These are phyloP conservation scores for Parus major DNA, from an alignment of 2,113 vertebrate species.

Conservation along the genomic window DNA sequence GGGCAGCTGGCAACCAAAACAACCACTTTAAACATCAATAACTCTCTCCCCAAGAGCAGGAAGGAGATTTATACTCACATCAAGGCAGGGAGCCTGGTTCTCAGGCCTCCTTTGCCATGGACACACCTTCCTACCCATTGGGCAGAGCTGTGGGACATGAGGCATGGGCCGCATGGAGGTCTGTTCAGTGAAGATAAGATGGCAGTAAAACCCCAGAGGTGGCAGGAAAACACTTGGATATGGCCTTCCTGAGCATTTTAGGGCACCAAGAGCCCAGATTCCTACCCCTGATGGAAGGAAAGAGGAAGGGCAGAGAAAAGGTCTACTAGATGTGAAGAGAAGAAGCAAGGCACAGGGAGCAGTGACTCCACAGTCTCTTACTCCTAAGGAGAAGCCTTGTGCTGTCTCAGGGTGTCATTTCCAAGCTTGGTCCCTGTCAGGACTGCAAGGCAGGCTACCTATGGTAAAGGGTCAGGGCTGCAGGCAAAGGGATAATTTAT, in stretches of 20 bases:
- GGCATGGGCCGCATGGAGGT: rapidly evolving
- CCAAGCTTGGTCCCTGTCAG: not conserved
- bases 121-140: rapidly evolving
- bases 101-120: not conserved
- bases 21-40: not conserved
- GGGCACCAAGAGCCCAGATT: not conserved
- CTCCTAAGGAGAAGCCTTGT: not conserved
- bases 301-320: not conserved
- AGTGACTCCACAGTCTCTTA: not conserved
- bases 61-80: not conserved
- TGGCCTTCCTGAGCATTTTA: not conserved
- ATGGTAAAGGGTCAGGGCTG: not conserved
- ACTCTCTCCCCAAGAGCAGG: not conserved
- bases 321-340: not conserved
- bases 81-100: not conserved
- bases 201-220: not conserved
- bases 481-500: not conserved
- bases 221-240: not conserved
- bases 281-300: not conserved
- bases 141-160: not conserved
- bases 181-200: not conserved
- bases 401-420: not conserved
- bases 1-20: not conserved
- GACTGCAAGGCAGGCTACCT: not conserved
- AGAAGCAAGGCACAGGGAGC: not conserved